phyloP scores from a whole-genome alignment of 2,888 invertebrate genomes.

The Pachydiplax longipennis region DNA sequence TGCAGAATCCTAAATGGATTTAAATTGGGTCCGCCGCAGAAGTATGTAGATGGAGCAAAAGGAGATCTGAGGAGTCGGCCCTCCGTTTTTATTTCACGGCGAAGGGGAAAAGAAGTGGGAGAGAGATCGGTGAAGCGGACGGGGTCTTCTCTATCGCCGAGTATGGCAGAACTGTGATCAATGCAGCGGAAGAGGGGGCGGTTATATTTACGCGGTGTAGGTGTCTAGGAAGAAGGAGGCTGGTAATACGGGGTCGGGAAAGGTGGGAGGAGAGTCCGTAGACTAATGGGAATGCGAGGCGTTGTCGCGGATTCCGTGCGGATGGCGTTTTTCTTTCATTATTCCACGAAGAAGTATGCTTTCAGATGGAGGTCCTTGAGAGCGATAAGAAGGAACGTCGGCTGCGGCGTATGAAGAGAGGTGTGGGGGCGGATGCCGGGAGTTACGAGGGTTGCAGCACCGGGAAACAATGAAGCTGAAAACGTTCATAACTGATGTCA shows the following conservation, averaged over 20 bases:
- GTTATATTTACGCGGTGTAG: neutral
- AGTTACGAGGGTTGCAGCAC: neutral
- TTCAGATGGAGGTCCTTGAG: neutral
- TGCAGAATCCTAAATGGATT: neutral
- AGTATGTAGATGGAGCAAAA: neutral
- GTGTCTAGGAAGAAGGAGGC: neutral
- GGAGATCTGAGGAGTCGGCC: neutral
- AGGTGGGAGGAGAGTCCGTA: neutral
- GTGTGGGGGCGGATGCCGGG: neutral
- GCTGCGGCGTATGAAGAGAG: conserved; percentile 23
- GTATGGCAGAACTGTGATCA: neutral
- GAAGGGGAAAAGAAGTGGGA: neutral
- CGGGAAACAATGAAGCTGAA: conserved; percentile 26
- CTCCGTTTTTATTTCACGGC: neutral
- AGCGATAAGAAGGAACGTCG: conserved; percentile 27
- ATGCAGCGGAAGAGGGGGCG: neutral
- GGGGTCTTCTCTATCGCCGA: neutral
- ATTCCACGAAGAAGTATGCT: neutral
- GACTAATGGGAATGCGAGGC: neutral
- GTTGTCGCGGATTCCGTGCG: neutral
- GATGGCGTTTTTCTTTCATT: neutral
- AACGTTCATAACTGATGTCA: conserved; percentile 29
- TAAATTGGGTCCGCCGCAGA: neutral
- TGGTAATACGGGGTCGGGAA: neutral
- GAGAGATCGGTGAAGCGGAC: neutral